Evolutionary conservation across 37 sponge, comb jelly and placozoan species (phyloP).

Genomic region (Geodia barretti): DNA sequence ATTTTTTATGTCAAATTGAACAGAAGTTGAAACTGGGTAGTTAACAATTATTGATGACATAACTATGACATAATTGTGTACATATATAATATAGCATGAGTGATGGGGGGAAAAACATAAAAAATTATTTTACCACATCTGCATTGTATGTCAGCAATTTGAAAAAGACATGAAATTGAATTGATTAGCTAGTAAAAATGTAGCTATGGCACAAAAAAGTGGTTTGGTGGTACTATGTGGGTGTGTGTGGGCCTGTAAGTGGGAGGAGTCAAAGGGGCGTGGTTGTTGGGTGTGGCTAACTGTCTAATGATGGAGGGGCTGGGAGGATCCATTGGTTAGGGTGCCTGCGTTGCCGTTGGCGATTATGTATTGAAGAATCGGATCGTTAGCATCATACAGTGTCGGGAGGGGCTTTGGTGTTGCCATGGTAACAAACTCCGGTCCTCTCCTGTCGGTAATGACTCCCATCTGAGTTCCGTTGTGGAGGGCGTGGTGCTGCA

Average conservation of each 20-base stretch:
- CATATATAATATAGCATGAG: no score
- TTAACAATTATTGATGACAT: no score
- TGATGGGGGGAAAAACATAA: no score
- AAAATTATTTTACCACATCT: no score
- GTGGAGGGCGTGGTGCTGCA: conserved; percentile 1
- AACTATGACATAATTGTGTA: no score
- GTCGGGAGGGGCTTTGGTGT: neutral
- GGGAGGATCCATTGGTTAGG: neutral
- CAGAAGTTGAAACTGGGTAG: no score
- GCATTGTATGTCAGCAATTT: no score
- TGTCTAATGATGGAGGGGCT: neutral
- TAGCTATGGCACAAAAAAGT: neutral
- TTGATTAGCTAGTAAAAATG: neutral
- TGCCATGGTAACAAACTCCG: neutral
- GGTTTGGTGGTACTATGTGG: conserved; percentile 4
- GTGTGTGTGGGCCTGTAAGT: neutral
- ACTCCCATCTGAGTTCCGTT: no score
- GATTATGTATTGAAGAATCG: conserved; percentile 23
- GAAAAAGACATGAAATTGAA: neutral
- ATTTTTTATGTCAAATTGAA: no score
- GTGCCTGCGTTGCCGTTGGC: conserved; percentile 14
- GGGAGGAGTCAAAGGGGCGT: conserved; percentile 7
- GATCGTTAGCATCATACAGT: conserved; percentile 13
- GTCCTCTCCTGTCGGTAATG: no score
- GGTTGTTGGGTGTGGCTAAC: no score